A percentile compares a stretch with the other conserved stretches of the same genome.
Evolutionary conservation across 2,888 invertebrate genomes (phyloP).

Genomic region (Andrena haemorrhoa): DNA sequence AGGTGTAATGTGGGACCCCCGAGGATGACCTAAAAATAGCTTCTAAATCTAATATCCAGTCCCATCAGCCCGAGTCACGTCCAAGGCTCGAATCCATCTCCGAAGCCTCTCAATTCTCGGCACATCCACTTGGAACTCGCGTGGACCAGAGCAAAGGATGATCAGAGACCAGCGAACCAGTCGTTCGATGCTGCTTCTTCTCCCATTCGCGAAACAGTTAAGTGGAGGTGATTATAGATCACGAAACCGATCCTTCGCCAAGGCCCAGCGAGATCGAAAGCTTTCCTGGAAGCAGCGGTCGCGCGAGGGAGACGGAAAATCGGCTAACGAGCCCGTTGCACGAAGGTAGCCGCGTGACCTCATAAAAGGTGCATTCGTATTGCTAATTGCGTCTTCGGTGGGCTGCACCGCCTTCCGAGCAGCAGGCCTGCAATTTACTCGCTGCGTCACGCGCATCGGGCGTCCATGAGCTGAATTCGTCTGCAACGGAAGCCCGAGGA

Average conservation of each 20-base stretch:
- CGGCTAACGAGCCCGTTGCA: conserved; percentile 58
- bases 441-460: conserved; percentile 74
- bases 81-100: background rate
- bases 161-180: background rate
- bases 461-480: conserved; percentile 81
- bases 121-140: background rate
- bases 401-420: conserved; percentile 75
- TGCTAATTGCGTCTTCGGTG: conserved; percentile 78
- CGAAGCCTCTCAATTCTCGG: background rate
- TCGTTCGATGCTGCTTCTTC: background rate
- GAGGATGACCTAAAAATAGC: conserved; percentile 26
- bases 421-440: conserved; percentile 75
- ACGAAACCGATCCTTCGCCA: background rate
- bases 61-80: background rate
- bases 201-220: background rate
- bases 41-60: conserved; percentile 22
- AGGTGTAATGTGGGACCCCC: background rate
- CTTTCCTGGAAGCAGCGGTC: conserved; percentile 28
- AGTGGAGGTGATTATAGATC: background rate
- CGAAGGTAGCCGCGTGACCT: conserved; percentile 71
- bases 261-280: conserved; percentile 40
- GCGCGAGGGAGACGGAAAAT: conserved; percentile 34
- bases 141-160: background rate
- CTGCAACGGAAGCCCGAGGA: conserved; percentile 68
- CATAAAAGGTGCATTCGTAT: conserved; percentile 76